Conservation (phyloP, 2,113 vertebrate species). For the Sander lucioperca region DNA sequence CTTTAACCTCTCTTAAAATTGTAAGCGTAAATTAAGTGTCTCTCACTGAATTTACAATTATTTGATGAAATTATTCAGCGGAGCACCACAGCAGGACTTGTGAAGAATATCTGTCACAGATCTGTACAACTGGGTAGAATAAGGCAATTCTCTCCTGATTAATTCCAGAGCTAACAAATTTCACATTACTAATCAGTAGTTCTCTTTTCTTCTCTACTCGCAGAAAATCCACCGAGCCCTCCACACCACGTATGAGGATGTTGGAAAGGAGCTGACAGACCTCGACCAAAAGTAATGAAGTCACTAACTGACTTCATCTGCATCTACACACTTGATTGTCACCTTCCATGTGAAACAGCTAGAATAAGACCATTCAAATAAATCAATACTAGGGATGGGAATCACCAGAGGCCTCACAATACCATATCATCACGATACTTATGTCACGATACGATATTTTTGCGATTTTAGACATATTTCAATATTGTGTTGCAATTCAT, state of each 20-base stretch:
- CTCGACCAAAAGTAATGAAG: constrained; percentile 73
- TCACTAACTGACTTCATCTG: constrained; percentile 2
- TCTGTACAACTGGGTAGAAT: constrained; percentile 30
- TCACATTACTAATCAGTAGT: neutral
- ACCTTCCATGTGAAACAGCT: neutral
- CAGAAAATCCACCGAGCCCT: constrained; percentile 95
- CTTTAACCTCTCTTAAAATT: constrained; percentile 27
- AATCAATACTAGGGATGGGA: neutral
- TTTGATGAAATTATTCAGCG: constrained; percentile 53
- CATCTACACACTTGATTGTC: neutral
- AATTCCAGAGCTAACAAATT: constrained; percentile 25
- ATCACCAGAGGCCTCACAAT: too few relatives aligned
- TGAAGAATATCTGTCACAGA: constrained; percentile 24
- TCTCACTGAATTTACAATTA: constrained; percentile 45
- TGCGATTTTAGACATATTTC: too few relatives aligned
- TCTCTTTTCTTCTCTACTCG: neutral
- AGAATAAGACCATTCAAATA: neutral
- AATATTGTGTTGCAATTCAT: too few relatives aligned
- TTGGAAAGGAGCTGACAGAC: constrained; percentile 73
- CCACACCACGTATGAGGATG: constrained; percentile 84
- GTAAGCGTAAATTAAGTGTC: neutral
- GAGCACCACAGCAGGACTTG: constrained; percentile 13
- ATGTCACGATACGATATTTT: too few relatives aligned
- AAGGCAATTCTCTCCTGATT: constrained; percentile 17
- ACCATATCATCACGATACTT: too few relatives aligned